Conservation (phyloP, 2,888 invertebrate species). For the Venusia cambrica region DNA sequence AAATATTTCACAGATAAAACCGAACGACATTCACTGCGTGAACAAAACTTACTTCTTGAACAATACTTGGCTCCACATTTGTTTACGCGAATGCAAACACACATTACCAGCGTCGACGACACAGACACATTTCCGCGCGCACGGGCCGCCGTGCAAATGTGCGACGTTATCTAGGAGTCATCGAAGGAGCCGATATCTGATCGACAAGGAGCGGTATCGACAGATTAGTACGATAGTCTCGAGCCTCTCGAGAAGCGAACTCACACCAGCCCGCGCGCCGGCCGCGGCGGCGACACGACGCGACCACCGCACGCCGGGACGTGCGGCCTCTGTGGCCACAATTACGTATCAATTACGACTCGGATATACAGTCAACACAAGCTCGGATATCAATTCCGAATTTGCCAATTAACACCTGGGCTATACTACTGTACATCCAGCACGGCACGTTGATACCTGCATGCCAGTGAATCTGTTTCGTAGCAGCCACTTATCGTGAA, state of each 20-base stretch:
- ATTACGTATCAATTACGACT: conserved; percentile 19
- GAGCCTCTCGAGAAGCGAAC: conserved; percentile 14
- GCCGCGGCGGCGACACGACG: too few species aligned
- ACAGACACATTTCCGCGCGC: conserved; percentile 35
- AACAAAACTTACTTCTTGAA: conserved; percentile 52
- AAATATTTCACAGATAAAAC: conserved; percentile 14
- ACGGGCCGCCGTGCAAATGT: conserved; percentile 41
- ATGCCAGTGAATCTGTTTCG: not conserved
- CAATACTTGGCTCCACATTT: conserved; percentile 68
- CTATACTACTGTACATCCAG: not conserved
- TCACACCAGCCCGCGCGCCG: conserved; percentile 3
- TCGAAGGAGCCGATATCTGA: conserved; percentile 49
- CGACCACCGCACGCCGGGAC: conserved; percentile 7
- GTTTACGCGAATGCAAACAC: conserved; percentile 23
- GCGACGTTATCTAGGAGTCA: conserved; percentile 43
- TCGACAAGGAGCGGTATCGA: conserved; percentile 44
- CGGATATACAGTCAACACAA: conserved; percentile 2
- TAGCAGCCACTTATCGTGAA: conserved; percentile 1
- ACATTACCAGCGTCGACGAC: conserved; percentile 33
- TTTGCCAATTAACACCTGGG: conserved; percentile 6
- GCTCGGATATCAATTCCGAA: conserved; percentile 8
- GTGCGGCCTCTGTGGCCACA: conserved; percentile 15
- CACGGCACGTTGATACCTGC: not conserved
- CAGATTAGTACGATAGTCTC: conserved; percentile 25
- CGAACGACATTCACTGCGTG: conserved; percentile 5